Conservation (phyloP, 1,140 invertebrate genomes). For the Radopholus similis region DNA sequence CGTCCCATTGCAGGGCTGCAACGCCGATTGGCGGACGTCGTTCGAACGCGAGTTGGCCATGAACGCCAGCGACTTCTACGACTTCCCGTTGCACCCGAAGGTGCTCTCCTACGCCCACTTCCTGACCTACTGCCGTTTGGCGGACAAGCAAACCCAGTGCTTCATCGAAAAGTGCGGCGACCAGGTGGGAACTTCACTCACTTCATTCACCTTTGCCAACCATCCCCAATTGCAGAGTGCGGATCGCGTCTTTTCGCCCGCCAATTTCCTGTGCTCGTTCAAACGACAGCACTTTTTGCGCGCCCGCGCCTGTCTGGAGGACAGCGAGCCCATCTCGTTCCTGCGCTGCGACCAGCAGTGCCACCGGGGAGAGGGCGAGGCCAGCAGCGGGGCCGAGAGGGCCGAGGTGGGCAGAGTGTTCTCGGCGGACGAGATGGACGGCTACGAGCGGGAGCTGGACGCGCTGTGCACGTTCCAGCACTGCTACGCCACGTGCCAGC, state of each 20-base stretch:
- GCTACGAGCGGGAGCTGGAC: conserved; percentile 51
- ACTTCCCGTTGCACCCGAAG: conserved; percentile 57
- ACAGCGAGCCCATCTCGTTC: conserved; percentile 56
- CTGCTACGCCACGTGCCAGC: conserved; percentile 50
- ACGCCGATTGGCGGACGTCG: conserved; percentile 45
- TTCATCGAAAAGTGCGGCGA: conserved; percentile 55
- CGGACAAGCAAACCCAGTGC: conserved; percentile 55
- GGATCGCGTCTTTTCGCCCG: conserved; percentile 58
- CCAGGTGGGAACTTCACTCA: conserved; percentile 30
- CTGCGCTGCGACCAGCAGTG: conserved; percentile 57
- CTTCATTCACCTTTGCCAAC: background rate
- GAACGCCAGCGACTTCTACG: conserved; percentile 54
- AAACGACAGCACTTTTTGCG: conserved; percentile 49
- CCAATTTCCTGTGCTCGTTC: conserved; percentile 57
- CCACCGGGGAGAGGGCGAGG: conserved; percentile 17
- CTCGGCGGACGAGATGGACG: conserved; percentile 41
- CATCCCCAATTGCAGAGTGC: conserved; percentile 36
- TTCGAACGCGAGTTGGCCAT: conserved; percentile 50
- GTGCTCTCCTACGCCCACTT: conserved; percentile 48
- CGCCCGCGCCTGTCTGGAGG: conserved; percentile 47
- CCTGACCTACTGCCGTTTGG: conserved; percentile 49
- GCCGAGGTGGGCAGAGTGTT: conserved; percentile 31
- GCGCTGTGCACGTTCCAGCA: conserved; percentile 52
- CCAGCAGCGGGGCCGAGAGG: background rate
- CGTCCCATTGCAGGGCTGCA: conserved; percentile 50